Evolutionary conservation across 2,888 invertebrate genomes (phyloP), one percentile per base, ranked within the genome.

Genomic region (Ormyrus pomaceus): DNA sequence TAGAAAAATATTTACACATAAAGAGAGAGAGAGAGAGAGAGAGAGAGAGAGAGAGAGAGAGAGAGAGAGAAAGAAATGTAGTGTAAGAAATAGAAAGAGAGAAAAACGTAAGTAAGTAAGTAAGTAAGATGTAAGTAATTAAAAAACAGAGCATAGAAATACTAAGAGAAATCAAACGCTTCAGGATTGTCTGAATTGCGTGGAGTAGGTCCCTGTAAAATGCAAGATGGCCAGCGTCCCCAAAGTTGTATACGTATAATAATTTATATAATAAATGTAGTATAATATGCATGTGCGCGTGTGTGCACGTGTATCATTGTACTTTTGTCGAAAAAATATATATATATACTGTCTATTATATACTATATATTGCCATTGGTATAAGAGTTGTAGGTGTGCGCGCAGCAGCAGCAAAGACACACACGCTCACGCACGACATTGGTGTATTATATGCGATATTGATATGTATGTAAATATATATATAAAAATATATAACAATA

Each of bases 221-320:
- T 90, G 90, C 89, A 90, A 89, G 87, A 90, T 90, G 90, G 90
- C 90, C 90, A 90, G 90, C 90, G 89, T 90, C 90, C 90, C 90
- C 89, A 89, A 90, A 90, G 90, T 89, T 88, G 89, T 89, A 88
- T 88, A 89, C 85, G 85, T 85, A 86, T 78, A 82, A 79, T 81
- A 83, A 87, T 87, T 84, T 83, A 84, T 84, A 85, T 85, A 84
- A 87, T 86, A 87, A 83, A 88, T 87, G 86, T 86, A 87, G 87
- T 86, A 87, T 84, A 83, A 84, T 85, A 84, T 86, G 85, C 82
- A 83, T 84, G 81, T 85, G 83, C 84, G 81, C 83, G 83, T 84
- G 83, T 80, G 77, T 83, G 79, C 80, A 77, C 74, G 72, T 76
- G 79, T 79, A 77, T 81, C 79, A 58, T 79, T 48, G 68, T 69